Conservation (phyloP, 2,888 invertebrate genomes). For the Petrophora chlorosata region DNA sequence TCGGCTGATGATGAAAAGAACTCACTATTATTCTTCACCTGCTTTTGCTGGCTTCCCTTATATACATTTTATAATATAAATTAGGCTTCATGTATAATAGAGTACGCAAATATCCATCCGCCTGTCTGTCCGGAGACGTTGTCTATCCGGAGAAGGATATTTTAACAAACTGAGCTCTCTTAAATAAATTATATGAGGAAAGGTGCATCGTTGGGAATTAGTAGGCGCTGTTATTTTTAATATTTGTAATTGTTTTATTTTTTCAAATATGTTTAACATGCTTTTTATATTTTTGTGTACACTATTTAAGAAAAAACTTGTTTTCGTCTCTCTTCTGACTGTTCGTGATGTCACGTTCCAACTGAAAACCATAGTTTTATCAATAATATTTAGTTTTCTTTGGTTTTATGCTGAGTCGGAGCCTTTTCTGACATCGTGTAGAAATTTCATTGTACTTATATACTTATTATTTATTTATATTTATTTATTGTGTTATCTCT, state of each 20-base stretch:
- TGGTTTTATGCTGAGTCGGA: too few relatives aligned
- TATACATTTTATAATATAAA: slow-evolving; percentile 43
- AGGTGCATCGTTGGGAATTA: slow-evolving; percentile 36
- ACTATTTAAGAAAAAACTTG: too few relatives aligned
- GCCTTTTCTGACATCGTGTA: too few relatives aligned
- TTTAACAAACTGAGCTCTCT: slow-evolving; percentile 65
- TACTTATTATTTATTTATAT: too few relatives aligned
- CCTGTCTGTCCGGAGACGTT: slow-evolving; percentile 44
- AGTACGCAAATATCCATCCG: slow-evolving; percentile 47
- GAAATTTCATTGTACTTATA: too few relatives aligned
- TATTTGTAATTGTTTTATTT: slow-evolving; percentile 4
- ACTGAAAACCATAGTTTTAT: too few relatives aligned
- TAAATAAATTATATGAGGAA: slow-evolving; percentile 57
- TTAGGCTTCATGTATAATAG: slow-evolving; percentile 46
- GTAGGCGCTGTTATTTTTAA: slow-evolving; percentile 29
- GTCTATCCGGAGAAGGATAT: slow-evolving; percentile 54
- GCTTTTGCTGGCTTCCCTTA: neutral
- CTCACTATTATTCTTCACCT: neutral
- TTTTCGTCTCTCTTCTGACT: too few relatives aligned
- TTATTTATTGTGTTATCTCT: too few relatives aligned
- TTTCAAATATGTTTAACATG: neutral
- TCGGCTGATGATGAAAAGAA: too few relatives aligned
- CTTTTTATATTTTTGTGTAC: too few relatives aligned
- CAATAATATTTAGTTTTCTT: too few relatives aligned
- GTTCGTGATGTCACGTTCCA: too few relatives aligned